phyloP scores from a whole-genome alignment of 2,797 vertebrate genomes.

The Hippopotamyrus pictus region DNA sequence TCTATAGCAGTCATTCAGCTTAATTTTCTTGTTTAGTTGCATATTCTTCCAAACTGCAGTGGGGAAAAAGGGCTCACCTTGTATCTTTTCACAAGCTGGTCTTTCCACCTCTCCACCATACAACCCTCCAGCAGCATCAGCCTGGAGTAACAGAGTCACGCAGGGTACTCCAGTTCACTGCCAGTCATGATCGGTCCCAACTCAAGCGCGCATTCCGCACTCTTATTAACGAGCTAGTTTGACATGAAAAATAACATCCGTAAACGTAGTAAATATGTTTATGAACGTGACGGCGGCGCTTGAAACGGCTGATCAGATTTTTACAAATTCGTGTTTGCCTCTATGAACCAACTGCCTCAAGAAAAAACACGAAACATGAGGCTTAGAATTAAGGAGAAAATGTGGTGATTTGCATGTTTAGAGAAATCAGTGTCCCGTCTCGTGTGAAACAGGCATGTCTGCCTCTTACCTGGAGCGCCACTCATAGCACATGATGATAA shows the following conservation, averaged over 20 bases:
- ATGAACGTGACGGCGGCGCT: not conserved
- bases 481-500: slow-evolving; percentile 75
- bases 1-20: not conserved
- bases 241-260: not conserved
- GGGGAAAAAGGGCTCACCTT: slow-evolving; percentile 49
- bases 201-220: not conserved
- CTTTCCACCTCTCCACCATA: slow-evolving; percentile 73
- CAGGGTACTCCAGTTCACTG: not conserved
- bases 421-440: not conserved
- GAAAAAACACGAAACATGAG: not conserved
- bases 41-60: not conserved
- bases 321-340: not conserved
- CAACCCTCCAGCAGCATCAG: slow-evolving; percentile 76
- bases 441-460: not conserved
- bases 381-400: not conserved
- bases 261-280: not conserved
- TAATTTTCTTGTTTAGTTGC: not conserved
- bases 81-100: slow-evolving; percentile 65
- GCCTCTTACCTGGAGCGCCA: slow-evolving; percentile 61
- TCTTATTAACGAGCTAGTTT: not conserved
- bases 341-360: not conserved
- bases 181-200: not conserved
- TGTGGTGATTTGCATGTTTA: not conserved
- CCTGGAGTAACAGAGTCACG: slow-evolving; percentile 42
- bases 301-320: not conserved